Base-by-base conservation (phyloP, 2,888 invertebrate genomes). In the Cryptocephalus moraei region DNA sequence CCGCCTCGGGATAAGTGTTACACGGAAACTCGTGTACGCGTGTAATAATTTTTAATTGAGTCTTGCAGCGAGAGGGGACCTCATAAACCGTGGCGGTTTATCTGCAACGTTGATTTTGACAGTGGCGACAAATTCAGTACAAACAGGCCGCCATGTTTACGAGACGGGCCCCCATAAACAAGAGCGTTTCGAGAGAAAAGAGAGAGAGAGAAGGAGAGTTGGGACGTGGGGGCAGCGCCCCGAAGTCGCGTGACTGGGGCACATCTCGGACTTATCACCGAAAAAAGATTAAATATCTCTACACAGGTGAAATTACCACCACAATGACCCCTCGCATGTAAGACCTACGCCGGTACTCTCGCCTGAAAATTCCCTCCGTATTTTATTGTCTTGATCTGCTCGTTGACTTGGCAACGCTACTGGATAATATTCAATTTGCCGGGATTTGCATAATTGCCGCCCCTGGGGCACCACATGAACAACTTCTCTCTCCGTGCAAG, bases 111-210 rank as follows among this genome's bases (percentile, higher is more conserved):
- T 64, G 61, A 62, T 61, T 63, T 62, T 64, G 64, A 64, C 64
- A 62, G 60, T 59, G 64, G 63, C 62, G 65, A 67, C 65, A 67
- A 66, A 67, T 66, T 67, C 60, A 60, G 60, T 62, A 62, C 65
- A 65, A 65, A 64, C 64, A 65, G 60, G 60, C 63, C 64, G 64
- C 61, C 51, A 59, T 62, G 62, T 63, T 65, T 62, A 61, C 59
- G 63, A 55, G 63, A 62, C 59, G 53, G 56, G 52, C 46, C 12
- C 49, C 57, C 64, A 65, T 65, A 65, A 66, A 65, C 54, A 60
- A 62, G 52, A n/a, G n/a, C n/a, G n/a, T n/a, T n/a, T 48, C 48
- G 50, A 52, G 45, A 48, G 46, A n/a, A 9, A 9, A 9, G 34
- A 9, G 34, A 9, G 34, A n/a, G n/a, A n/a, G n/a, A 12, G 11